Percentiles rank a stretch among this genome's conserved stretches.
phyloP scores from a whole-genome alignment of 2,888 invertebrate genomes.

The Agriopis leucophaearia region DNA sequence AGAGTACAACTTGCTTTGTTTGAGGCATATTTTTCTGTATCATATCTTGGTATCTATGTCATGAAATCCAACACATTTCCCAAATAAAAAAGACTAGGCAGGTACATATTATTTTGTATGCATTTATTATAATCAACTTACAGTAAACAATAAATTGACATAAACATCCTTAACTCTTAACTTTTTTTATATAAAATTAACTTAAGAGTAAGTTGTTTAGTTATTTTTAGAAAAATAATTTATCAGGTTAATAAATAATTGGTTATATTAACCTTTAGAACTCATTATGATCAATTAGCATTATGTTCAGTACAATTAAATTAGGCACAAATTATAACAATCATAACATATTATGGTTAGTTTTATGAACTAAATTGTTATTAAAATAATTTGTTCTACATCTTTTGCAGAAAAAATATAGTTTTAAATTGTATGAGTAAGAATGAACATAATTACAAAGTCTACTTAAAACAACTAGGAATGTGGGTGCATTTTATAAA shows the following conservation, averaged over 20 bases:
- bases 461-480: too few species aligned
- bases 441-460: not conserved
- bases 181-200: constrained; percentile 65
- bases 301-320: not conserved
- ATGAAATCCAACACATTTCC: not conserved
- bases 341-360: not conserved
- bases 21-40: too few species aligned
- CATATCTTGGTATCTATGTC: too few species aligned
- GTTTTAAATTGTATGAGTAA: not conserved
- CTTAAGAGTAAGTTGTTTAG: constrained; percentile 78
- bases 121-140: constrained; percentile 31
- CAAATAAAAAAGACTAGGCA: not conserved
- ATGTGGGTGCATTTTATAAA: not conserved
- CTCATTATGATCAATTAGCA: constrained; percentile 14
- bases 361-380: constrained; percentile 34
- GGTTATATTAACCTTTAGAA: constrained; percentile 23
- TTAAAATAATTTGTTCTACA: constrained; percentile 55
- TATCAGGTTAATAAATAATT: constrained; percentile 36
- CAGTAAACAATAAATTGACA: constrained; percentile 33
- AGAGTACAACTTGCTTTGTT: too few species aligned
- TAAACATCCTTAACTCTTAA: constrained; percentile 79
- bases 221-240: constrained; percentile 53
- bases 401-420: constrained; percentile 48
- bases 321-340: constrained; percentile 5
- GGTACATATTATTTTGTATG: constrained; percentile 12